Evolutionary conservation across 2,797 vertebrate genomes (phyloP).

Genomic region (Urocyon cinereoargenteus): DNA sequence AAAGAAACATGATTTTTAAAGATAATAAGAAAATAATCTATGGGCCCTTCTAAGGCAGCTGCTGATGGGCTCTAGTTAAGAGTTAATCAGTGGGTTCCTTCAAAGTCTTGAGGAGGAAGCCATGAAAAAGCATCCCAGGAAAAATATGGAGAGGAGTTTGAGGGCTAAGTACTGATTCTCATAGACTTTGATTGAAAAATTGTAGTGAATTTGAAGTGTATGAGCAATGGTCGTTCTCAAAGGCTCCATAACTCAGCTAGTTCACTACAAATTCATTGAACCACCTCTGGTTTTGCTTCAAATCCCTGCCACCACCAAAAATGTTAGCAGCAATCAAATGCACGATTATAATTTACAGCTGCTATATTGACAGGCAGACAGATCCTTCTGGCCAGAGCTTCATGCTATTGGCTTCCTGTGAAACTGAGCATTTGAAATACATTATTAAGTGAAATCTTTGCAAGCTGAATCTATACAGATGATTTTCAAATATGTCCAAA

Average conservation of each 20-base stretch:
- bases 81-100: slow-evolving; percentile 62
- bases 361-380: slow-evolving; percentile 81
- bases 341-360: slow-evolving; percentile 83
- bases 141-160: slow-evolving; percentile 63
- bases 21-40: background rate
- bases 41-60: slow-evolving; percentile 75
- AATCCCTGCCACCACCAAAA: slow-evolving; percentile 76
- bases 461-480: slow-evolving; percentile 75
- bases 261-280: slow-evolving; percentile 75
- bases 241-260: slow-evolving; percentile 73
- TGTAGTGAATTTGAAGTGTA: slow-evolving; percentile 73
- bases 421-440: slow-evolving; percentile 83
- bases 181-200: slow-evolving; percentile 75
- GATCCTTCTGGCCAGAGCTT: slow-evolving; percentile 79
- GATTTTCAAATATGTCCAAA: slow-evolving; percentile 78
- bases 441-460: slow-evolving; percentile 72
- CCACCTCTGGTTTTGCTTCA: slow-evolving; percentile 79
- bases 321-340: slow-evolving; percentile 81
- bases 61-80: slow-evolving; percentile 45
- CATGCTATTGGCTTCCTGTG: slow-evolving; percentile 78
- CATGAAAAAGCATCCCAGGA: slow-evolving; percentile 60
- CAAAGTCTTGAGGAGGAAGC: slow-evolving; percentile 72
- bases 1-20: background rate
- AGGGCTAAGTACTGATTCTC: slow-evolving; percentile 69
- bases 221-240: slow-evolving; percentile 74